A percentile compares a stretch with the other conserved stretches of the same genome.
phyloP scores from a whole-genome alignment of 2,113 vertebrate genomes.

The Sigmodon hispidus region DNA sequence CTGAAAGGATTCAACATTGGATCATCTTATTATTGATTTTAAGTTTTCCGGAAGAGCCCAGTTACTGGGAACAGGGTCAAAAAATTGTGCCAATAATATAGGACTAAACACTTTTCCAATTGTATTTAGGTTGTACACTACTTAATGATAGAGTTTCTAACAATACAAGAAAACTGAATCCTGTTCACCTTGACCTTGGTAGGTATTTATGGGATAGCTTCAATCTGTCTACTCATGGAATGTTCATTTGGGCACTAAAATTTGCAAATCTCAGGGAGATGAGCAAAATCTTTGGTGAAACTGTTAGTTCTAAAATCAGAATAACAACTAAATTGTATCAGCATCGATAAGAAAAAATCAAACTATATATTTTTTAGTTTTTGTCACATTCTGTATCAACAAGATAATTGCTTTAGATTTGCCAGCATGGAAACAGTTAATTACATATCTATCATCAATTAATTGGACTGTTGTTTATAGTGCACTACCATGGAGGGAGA shows the following conservation, averaged over 20 bases:
- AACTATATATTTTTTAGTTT: background rate
- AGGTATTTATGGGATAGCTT: background rate
- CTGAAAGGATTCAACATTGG: background rate
- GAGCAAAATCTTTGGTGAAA: background rate
- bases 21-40: slow-evolving; percentile 18
- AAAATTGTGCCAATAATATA: background rate
- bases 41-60: slow-evolving; percentile 9
- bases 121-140: background rate
- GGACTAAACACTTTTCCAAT: slow-evolving; percentile 2
- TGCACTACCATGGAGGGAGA: background rate
- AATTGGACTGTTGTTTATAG: background rate
- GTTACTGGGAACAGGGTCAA: slow-evolving; percentile 7
- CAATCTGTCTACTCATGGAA: background rate
- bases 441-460: background rate
- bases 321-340: slow-evolving; percentile 4
- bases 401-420: background rate
- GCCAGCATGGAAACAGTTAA: background rate
- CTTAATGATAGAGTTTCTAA: background rate
- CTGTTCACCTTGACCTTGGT: background rate
- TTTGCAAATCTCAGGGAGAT: background rate
- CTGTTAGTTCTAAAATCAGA: background rate
- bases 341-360: background rate
- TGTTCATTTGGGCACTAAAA: slow-evolving; percentile 6
- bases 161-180: slow-evolving; percentile 1
- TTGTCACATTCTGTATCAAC: background rate